Evolutionary conservation across 2,113 vertebrate genomes (phyloP), one percentile per base, ranked within the genome.

Genomic region (Muntiacus reevesi): DNA sequence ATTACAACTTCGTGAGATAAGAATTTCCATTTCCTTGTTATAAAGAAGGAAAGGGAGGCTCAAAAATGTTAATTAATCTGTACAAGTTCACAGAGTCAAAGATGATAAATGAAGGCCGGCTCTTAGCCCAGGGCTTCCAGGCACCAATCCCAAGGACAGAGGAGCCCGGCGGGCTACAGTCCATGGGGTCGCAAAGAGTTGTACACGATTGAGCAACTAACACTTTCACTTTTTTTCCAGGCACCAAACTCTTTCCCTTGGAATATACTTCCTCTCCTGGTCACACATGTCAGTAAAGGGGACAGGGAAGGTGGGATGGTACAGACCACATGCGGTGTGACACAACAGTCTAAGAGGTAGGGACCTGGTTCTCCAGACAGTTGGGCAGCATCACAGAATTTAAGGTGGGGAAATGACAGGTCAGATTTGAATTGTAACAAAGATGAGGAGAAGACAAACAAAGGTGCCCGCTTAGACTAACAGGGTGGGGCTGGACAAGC

Each of bases 341-440:
- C 13, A 59, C 21, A n/a, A 17, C 36, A 47, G 2, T 3, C 13
- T 13, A 52, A 60, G 33, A 43, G 15, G 0, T 7, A 17, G 16
- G 27, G 5, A 74, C 47, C 40, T 67, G 54, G 23, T 60, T 60
- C 55, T 28, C 47, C 4, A 59, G 47, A 59, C 7, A 59, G 2
- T 6, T 27, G 10, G 33, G 28, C 79, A 90, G 27, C 50, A 62
- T 21, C 47, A 50, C 12, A 81, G 57, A 57, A 89, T 95, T 91
- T 67, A 95, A 60, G 47, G 28, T 7, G 60, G 67, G n/a, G 10
- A 91, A 36, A 8, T 16, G 45, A 90, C n/a, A 60, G 16, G 13
- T 67, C 83, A 52, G 76, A 91, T 64, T 94, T 95, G 30, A 95
- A 87, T 93, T 87, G 82, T 93, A 64, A 82, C 13, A 57, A 92